Percentiles rank a stretch among this genome's conserved stretches.
Evolutionary conservation across 2,113 vertebrate genomes (phyloP).

Genomic region (Formicarius rufipectus): DNA sequence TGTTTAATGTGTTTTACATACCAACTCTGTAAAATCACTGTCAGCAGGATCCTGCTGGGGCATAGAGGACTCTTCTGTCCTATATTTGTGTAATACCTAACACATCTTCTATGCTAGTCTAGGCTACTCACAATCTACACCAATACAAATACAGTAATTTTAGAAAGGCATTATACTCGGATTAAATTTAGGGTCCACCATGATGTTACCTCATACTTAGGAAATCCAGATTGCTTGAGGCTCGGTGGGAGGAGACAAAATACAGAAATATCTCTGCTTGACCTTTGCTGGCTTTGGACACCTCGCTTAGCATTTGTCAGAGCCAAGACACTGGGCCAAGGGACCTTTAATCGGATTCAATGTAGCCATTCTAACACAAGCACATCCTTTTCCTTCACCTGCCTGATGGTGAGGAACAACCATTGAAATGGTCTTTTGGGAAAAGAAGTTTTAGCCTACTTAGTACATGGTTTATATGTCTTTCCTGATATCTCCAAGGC

Average conservation of each 20-base stretch:
- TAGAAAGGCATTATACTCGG: not conserved
- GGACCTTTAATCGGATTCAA: not conserved
- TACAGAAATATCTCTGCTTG: not conserved
- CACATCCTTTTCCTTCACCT: not conserved
- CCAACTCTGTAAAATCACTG: not conserved
- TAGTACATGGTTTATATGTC: accelerated
- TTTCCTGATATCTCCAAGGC: not conserved
- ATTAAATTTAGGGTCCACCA: not conserved
- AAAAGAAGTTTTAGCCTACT: not conserved
- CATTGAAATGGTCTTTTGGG: not conserved
- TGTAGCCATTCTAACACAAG: accelerated
- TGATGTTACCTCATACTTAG: not conserved
- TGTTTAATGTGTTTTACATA: not conserved
- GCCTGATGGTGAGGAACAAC: not conserved
- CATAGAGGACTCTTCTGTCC: not conserved
- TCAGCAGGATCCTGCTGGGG: not conserved
- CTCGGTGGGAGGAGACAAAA: not conserved
- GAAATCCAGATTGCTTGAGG: not conserved
- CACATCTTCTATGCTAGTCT: not conserved
- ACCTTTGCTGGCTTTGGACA: not conserved
- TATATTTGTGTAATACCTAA: not conserved
- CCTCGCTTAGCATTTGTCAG: not conserved
- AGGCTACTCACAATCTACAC: not conserved
- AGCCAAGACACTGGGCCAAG: not conserved
- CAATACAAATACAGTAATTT: not conserved